These are phyloP conservation scores for Brachionus calyciflorus DNA, from an alignment of 1,140 invertebrate genomes.

Conservation along the genomic window DNA sequence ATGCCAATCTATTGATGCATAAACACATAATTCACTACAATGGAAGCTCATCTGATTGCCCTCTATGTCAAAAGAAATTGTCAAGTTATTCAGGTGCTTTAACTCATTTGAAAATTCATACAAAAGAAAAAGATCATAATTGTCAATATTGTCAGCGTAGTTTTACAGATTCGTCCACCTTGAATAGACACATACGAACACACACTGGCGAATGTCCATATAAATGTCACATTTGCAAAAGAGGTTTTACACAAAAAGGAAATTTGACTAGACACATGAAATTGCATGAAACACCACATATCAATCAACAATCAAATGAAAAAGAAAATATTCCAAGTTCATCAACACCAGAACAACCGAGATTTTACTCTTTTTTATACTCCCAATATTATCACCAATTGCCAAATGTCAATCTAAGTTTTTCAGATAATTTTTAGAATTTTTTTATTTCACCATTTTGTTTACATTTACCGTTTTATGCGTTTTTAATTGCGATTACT, in stretches of 20 bases:
- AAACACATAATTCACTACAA: slow-evolving; percentile 23
- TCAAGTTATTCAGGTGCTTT: slow-evolving; percentile 6
- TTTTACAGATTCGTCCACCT: slow-evolving; percentile 92
- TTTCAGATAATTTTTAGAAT: too few species aligned
- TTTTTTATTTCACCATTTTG: too few species aligned
- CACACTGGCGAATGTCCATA: slow-evolving; percentile 83
- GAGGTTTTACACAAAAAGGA: slow-evolving; percentile 59
- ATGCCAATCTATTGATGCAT: slow-evolving; percentile 22
- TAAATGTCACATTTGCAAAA: slow-evolving; percentile 90
- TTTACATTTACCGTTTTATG: too few species aligned
- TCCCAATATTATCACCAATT: too few species aligned
- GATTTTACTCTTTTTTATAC: too few species aligned
- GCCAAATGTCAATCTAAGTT: too few species aligned
- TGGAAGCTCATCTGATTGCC: slow-evolving; percentile 9
- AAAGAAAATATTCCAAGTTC: too few species aligned
- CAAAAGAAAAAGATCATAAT: slow-evolving; percentile 71
- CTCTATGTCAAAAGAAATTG: slow-evolving; percentile 3
- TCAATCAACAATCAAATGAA: too few species aligned
- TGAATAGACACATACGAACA: slow-evolving; percentile 73
- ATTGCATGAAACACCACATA: neutral
- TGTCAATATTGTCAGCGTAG: slow-evolving; percentile 77
- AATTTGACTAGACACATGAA: slow-evolving; percentile 74
- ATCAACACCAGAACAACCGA: too few species aligned
- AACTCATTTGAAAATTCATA: slow-evolving; percentile 65
- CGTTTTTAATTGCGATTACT: too few species aligned